Conservation (phyloP, 1,140 invertebrate species). For the Gonatopus flavifemur region DNA sequence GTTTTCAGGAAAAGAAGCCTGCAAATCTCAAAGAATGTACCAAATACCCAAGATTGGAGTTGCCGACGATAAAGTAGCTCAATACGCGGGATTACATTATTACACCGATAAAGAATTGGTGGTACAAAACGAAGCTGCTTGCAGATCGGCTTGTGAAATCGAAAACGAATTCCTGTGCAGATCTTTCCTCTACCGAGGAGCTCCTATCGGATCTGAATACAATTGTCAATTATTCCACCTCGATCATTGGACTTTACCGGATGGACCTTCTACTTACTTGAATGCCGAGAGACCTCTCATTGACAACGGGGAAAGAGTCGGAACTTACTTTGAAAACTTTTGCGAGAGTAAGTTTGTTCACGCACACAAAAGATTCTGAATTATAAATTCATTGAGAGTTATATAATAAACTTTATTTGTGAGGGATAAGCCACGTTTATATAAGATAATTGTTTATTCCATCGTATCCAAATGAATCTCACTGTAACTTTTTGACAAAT, state of each 20-base stretch:
- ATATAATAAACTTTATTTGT: too few species aligned
- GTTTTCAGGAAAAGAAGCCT: conserved; percentile 73
- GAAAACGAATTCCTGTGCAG: conserved; percentile 92
- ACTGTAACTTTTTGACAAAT: too few species aligned
- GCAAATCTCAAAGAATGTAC: conserved; percentile 76
- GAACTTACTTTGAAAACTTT: conserved; percentile 86
- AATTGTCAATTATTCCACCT: conserved; percentile 91
- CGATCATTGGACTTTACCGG: conserved; percentile 88
- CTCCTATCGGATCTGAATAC: conserved; percentile 73
- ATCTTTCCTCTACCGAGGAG: conserved; percentile 82
- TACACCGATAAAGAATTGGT: conserved; percentile 90
- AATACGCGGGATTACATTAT: conserved; percentile 88
- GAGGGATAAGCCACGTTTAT: too few species aligned
- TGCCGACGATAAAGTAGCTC: conserved; percentile 84
- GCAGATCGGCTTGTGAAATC: conserved; percentile 85
- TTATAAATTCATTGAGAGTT: too few species aligned
- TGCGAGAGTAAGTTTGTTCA: conserved; percentile 69
- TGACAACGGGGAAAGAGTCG: conserved; percentile 86
- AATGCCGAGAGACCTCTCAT: conserved; percentile 86
- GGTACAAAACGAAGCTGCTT: conserved; percentile 80
- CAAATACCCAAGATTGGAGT: conserved; percentile 82
- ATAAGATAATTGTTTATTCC: too few species aligned
- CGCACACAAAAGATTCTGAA: too few species aligned
- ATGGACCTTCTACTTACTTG: conserved; percentile 86
- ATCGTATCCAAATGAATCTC: too few species aligned